A percentile compares a stretch with the other conserved stretches of the same genome.
These are phyloP conservation scores for Cryptosula pallasiana DNA, from an alignment of 2,888 invertebrate species.

Conservation along the genomic window DNA sequence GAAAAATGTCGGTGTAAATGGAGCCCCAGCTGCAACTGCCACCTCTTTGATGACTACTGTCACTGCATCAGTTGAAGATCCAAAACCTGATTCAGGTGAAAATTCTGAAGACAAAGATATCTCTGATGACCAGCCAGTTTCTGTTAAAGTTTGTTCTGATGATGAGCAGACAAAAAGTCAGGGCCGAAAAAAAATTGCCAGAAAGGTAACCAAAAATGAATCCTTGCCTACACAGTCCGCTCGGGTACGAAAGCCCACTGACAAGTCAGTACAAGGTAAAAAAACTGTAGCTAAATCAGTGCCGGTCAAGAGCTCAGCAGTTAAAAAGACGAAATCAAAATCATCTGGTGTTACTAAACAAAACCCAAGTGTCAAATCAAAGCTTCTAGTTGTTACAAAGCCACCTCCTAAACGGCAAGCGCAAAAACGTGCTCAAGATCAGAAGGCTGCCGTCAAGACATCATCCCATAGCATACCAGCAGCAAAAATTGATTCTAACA, in stretches of 20 bases:
- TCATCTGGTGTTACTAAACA: background rate
- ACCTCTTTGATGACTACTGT: background rate
- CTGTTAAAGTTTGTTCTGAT: background rate
- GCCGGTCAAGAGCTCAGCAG: too few species aligned
- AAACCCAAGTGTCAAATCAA: background rate
- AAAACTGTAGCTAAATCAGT: background rate
- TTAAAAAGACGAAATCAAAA: background rate
- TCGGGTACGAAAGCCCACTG: background rate
- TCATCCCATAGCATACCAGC: constrained; percentile 4
- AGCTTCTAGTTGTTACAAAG: constrained; percentile 3
- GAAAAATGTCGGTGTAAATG: background rate
- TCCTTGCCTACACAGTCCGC: background rate
- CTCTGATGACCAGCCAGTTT: background rate
- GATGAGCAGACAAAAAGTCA: background rate
- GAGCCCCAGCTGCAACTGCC: background rate
- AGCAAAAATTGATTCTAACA: background rate
- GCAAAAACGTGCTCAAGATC: background rate
- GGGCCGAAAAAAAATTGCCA: background rate
- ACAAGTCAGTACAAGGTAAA: background rate
- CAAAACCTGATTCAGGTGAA: background rate
- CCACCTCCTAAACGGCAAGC: background rate
- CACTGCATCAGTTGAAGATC: background rate
- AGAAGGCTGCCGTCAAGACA: background rate
- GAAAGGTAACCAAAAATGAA: too few species aligned
- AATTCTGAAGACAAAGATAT: background rate